Evolutionary conservation across 2,888 invertebrate species (phyloP), one percentile per base, ranked within the genome.

Genomic region (Endomychus coccineus): DNA sequence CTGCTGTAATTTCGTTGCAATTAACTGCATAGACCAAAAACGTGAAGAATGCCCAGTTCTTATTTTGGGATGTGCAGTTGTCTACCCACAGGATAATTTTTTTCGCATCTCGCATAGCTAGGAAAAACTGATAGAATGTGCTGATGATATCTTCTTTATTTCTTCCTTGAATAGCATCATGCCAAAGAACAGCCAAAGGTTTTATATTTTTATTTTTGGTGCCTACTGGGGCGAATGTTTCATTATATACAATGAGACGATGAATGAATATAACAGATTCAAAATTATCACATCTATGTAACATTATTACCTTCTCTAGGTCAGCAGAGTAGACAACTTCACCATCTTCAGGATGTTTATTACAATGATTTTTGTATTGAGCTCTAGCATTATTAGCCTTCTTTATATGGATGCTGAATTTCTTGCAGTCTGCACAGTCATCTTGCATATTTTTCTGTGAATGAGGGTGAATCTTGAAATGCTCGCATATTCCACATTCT

Each of bases 131-230:
- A 22, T 40, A 23, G 32, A 40, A 43, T 5, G 38, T 27, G 32
- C 41, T 39, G 15, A 41, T 41, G 11, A 46, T 19, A 19, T 58
- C 56, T 32, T 56, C 50, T 32, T 56, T 42, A 31, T 53, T 52
- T 22, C 56, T 36, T 10, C 54, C 55, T n/a, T 53, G 34, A 24
- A 52, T 50, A 9, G 46, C 53, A 45, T 59, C 56, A 37, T 59
- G 52, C 56, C 52, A 53, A 5, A 51, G 27, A 15, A 35, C 34
- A 6, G 48, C 50, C 17, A 40, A 10, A 5, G 49, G 46, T 23
- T 38, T 40, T 13, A 15, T 29, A 4, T 16, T 10, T 10, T 27
- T 2, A 12, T 3, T 9, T 24, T 40, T 42, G 36, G 42, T 46
- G 5, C 49, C 49, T 6, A 50, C 16, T 9, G 45, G 48, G n/a